These are phyloP conservation scores for Agapornis canus DNA, from an alignment of 2,797 vertebrate species.

Conservation along the genomic window DNA sequence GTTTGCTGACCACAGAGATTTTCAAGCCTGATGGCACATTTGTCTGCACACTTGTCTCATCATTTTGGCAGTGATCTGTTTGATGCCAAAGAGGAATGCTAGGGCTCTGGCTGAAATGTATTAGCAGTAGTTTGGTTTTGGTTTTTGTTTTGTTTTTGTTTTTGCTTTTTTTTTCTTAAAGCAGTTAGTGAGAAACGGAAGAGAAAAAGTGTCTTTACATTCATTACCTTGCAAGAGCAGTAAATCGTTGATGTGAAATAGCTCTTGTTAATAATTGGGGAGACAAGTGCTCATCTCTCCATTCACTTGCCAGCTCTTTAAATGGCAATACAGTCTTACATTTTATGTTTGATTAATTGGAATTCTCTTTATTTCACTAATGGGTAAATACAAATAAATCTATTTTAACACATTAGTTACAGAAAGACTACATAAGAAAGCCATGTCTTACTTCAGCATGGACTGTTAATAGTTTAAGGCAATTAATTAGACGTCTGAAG, in stretches of 20 bases:
- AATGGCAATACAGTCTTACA: not conserved
- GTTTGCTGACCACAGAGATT: slow-evolving; percentile 51
- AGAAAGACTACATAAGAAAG: not conserved
- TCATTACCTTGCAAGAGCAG: not conserved
- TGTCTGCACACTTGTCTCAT: slow-evolving; percentile 57
- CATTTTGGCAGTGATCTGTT: slow-evolving; percentile 59
- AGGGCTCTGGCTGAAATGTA: slow-evolving; percentile 57
- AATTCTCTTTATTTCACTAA: slow-evolving; percentile 43
- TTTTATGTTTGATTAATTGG: not conserved
- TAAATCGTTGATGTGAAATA: slow-evolving; percentile 46
- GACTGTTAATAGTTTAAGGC: not conserved
- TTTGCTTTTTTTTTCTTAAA: not conserved
- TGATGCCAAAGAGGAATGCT: slow-evolving; percentile 56
- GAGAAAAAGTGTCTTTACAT: not conserved
- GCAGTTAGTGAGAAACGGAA: slow-evolving; percentile 13
- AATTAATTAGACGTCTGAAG: not conserved
- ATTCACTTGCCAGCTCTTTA: not conserved
- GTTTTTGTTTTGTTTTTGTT: too few species aligned
- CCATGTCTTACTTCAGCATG: not conserved
- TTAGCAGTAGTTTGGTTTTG: not conserved
- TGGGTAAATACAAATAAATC: not conserved
- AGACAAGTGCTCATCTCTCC: slow-evolving; percentile 1
- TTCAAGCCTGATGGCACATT: slow-evolving; percentile 55
- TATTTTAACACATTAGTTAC: not conserved
- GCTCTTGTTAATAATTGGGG: slow-evolving; percentile 7